Base-by-base conservation (phyloP, 2,113 vertebrate genomes). In the Anoplopoma fimbria region DNA sequence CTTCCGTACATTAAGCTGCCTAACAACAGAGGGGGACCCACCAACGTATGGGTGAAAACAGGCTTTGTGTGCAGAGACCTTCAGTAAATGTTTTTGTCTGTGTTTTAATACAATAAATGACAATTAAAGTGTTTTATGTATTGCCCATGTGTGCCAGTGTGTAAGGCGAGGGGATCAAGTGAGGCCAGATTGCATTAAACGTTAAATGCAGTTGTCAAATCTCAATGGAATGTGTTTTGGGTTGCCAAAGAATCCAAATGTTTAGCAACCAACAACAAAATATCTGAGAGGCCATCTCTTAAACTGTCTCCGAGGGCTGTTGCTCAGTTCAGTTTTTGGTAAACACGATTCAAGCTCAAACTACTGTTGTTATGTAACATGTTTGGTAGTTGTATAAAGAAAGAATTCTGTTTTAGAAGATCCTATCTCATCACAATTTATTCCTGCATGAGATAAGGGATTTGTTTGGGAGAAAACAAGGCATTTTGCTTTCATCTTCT, bases 1-100 rank as follows among this genome's bases (percentile, higher is more conserved):
- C 60, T 81, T 87, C 87, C 51, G 58, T 89, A 76, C 75, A 86
- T 91, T 90, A 89, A 89, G 86, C 79, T 82, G 42, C 73, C 67
- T 17, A 36, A 91, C 78, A 92, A 90, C 73, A 83, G 73, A 75
- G 34, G 27, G 8, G 57, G 29, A 33, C 45, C 51, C 68, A 51
- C 63, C 27, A 42, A 61, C 8, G 51, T 8, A 62, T 61, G 62
- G 69, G 12, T 57, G 9, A 27, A 53, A 72, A 42, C 25, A 57
- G 36, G 23, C 72, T 27, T 13, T 9, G 10, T 83, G 40, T 74
- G 63, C 45, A 70, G 27, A 64, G 55, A 47, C 62, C 60, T 65
- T 75, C 60, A 31, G 69, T 47, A 23, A 38, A 31, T 45, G 29
- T 60, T 67, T 81, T 70, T 78, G 55, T 64, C 10, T 7, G 36